These are phyloP conservation scores for Phalloptychus januarius DNA, from an alignment of 2,797 vertebrate species.

Conservation along the genomic window DNA sequence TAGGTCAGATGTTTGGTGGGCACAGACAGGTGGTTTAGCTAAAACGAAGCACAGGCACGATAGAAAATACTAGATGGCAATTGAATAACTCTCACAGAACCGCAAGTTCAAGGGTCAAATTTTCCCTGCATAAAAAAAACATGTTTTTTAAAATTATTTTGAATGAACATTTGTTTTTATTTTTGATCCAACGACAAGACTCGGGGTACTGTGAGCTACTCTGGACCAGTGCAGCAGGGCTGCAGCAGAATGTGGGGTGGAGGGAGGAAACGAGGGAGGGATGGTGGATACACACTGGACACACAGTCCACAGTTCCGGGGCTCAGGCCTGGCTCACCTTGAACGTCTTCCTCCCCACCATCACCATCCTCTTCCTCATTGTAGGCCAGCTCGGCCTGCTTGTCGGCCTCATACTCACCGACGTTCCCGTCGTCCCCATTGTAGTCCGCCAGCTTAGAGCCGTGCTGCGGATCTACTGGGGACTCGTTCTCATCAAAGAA, in stretches of 20 bases:
- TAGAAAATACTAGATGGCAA: constrained; percentile 58
- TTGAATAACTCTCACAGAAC: constrained; percentile 76
- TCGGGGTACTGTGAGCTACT: constrained; percentile 75
- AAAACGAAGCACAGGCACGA: constrained; percentile 61
- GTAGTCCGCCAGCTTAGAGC: constrained; percentile 99
- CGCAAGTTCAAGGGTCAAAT: constrained; percentile 59
- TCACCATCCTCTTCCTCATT: constrained; percentile 99
- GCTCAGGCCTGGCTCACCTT: constrained; percentile 93
- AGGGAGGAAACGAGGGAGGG: constrained; percentile 69
- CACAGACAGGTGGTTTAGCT: constrained; percentile 74
- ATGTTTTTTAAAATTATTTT: constrained; percentile 9
- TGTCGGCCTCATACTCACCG: constrained; percentile 99
- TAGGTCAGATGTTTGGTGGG: constrained; percentile 74
- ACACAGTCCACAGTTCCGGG: constrained; percentile 59
- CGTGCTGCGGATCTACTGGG: constrained; percentile 99
- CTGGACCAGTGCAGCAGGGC: constrained; percentile 51
- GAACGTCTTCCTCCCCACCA: constrained; percentile 99
- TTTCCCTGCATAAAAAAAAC: constrained; percentile 18
- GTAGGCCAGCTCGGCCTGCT: constrained; percentile 99
- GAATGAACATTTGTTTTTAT: constrained; percentile 11
- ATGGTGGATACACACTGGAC: constrained; percentile 78
- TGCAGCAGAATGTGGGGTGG: constrained; percentile 60
- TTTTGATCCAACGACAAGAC: constrained; percentile 53
- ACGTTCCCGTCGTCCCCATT: constrained; percentile 99
- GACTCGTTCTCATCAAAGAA: constrained; percentile 99